These are phyloP conservation scores for Recurvirostra avosetta DNA, from an alignment of 2,113 vertebrate species.

Conservation along the genomic window DNA sequence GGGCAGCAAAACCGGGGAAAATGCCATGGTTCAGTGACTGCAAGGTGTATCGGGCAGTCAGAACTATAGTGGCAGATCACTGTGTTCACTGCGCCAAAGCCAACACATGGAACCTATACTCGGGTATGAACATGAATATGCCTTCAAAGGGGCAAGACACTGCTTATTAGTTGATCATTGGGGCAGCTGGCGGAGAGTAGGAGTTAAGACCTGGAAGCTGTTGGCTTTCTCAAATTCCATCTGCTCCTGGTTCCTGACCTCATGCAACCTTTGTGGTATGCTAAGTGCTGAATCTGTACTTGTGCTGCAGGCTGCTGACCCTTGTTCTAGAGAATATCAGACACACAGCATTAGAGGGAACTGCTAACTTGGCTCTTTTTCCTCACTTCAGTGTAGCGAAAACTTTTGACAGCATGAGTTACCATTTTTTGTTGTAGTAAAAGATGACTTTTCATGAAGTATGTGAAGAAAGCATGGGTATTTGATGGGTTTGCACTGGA, in stretches of 20 bases:
- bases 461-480: neutral
- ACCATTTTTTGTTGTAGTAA: neutral
- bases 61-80: neutral
- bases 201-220: neutral
- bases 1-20: neutral
- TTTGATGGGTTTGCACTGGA: neutral
- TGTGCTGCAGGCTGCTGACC: neutral
- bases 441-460: neutral
- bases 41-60: accelerated
- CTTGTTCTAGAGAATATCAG: neutral
- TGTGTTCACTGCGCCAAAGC: neutral
- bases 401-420: neutral
- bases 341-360: neutral
- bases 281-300: neutral
- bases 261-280: neutral
- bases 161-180: neutral
- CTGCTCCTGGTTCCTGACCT: neutral
- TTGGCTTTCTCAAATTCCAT: neutral
- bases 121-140: accelerated
- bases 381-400: neutral
- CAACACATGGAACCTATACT: neutral
- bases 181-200: neutral
- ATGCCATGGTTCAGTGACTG: neutral
- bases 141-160: neutral
- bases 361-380: neutral